A percentile compares a stretch with the other conserved stretches of the same genome.
Conservation (phyloP, 2,113 vertebrate species). For the Pelvicachromis taeniatus region DNA sequence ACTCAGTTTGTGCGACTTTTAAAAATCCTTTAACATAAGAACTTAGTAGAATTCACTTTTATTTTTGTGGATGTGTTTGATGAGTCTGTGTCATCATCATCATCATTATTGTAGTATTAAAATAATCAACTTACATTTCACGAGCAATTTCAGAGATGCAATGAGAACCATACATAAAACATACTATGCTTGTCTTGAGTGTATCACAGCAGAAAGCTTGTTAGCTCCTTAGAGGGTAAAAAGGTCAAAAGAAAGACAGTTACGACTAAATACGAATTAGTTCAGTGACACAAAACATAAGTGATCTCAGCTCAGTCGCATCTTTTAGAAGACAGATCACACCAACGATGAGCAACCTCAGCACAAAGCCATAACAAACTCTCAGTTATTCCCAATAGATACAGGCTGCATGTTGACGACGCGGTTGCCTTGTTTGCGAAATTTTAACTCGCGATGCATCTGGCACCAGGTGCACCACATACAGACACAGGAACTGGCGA, state of each 20-base stretch:
- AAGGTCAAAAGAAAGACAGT: neutral
- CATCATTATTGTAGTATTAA: neutral
- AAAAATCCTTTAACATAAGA: neutral
- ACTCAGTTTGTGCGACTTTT: neutral
- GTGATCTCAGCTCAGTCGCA: too few relatives aligned
- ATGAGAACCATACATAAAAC: neutral
- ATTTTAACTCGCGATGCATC: conserved; percentile 45
- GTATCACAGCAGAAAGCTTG: neutral
- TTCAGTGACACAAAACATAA: neutral
- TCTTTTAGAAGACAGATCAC: neutral
- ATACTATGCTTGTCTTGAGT: neutral
- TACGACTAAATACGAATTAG: neutral
- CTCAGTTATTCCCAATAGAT: neutral
- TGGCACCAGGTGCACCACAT: conserved; percentile 57
- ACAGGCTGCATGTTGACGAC: conserved; percentile 23
- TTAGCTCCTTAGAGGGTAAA: neutral
- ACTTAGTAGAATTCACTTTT: neutral
- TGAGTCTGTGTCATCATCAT: neutral
- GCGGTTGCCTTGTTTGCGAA: neutral
- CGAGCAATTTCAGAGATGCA: neutral
- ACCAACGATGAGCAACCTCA: neutral
- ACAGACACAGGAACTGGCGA: conserved; percentile 35
- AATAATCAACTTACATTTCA: neutral
- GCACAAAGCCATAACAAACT: neutral
- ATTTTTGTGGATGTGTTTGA: neutral